Evolutionary conservation across 2,888 invertebrate genomes (phyloP), one percentile per base, ranked within the genome.

Genomic region (Trichogramma evanescens): DNA sequence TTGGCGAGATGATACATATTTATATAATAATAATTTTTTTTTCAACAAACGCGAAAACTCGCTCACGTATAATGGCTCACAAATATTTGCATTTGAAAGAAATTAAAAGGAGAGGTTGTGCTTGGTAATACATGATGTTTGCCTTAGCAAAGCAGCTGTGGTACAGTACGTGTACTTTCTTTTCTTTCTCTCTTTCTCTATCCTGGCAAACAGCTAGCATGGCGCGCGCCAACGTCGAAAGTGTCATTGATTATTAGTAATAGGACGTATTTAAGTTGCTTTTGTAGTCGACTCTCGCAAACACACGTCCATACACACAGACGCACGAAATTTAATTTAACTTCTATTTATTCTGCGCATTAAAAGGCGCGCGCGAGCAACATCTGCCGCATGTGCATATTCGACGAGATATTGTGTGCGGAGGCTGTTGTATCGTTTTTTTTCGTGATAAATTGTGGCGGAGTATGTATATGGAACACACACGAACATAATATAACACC

Each of bases 191-290:
- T 62, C 57, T 58, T 56, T 9, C n/a, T 57, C 46, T 62, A 62
- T 66, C 67, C 26, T 26, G 26, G 26, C 26, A 2, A 26, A 26
- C 3, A 26, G 26, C 26, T 26, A 26, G 26, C 26, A 26, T 2
- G 26, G 26, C 26, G 26, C 26, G 26, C 26, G 26, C 26, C 26
- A 26, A 26, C 26, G 26, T 63, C 66, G 58, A 65, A 68, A 68
- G 63, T 65, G 61, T 58, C 52, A 63, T 59, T 68, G 71, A 70
- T 70, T 71, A 70, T 71, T 64, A 69, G 71, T 66, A 69, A 69
- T 67, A 63, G 66, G 67, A 69, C 68, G 70, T 70, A 8, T 43
- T 54, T 26, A 42, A 6, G 7, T 55, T 46, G 41, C 49, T 39
- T 8, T 45, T 49, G 26, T 26, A 26, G 26, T 26, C 26, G 26